Evolutionary conservation across 2,113 vertebrate genomes (phyloP).

Genomic region (Formicarius rufipectus): DNA sequence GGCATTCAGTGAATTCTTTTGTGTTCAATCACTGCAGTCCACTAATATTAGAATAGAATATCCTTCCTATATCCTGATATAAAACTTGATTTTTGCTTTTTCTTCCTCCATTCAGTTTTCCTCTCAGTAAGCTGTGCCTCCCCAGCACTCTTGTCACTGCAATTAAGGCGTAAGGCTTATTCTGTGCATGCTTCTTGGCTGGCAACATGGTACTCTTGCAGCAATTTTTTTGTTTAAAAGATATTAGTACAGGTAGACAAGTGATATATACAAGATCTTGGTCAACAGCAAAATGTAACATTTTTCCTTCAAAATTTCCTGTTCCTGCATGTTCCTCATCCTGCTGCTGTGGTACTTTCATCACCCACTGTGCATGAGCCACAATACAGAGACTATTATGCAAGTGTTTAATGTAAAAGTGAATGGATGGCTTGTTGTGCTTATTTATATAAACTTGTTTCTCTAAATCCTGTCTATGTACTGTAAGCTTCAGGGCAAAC

Average conservation of each 20-base stretch:
- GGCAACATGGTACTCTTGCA: not conserved
- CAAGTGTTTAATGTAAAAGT: not conserved
- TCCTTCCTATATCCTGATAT: not conserved
- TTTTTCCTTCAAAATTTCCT: not conserved
- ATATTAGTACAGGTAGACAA: not conserved
- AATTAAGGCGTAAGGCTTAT: not conserved
- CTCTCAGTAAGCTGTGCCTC: not conserved
- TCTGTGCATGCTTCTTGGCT: not conserved
- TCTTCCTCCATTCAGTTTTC: not conserved
- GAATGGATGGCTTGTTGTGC: not conserved
- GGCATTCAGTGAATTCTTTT: not conserved
- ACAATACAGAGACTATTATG: not conserved
- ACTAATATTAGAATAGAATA: not conserved
- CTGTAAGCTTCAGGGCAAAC: not conserved
- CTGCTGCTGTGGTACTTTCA: not conserved
- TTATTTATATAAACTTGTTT: constrained; percentile 20
- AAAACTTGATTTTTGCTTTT: not conserved
- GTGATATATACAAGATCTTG: not conserved
- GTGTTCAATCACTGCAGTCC: not conserved
- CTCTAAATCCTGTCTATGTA: not conserved
- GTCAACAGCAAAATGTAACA: not conserved
- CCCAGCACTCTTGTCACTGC: not conserved
- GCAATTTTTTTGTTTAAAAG: not conserved
- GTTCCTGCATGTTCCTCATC: fast-evolving
- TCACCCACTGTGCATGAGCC: not conserved